These are phyloP conservation scores for Rhinogobius similis DNA, from an alignment of 2,113 vertebrate genomes.

Conservation along the genomic window DNA sequence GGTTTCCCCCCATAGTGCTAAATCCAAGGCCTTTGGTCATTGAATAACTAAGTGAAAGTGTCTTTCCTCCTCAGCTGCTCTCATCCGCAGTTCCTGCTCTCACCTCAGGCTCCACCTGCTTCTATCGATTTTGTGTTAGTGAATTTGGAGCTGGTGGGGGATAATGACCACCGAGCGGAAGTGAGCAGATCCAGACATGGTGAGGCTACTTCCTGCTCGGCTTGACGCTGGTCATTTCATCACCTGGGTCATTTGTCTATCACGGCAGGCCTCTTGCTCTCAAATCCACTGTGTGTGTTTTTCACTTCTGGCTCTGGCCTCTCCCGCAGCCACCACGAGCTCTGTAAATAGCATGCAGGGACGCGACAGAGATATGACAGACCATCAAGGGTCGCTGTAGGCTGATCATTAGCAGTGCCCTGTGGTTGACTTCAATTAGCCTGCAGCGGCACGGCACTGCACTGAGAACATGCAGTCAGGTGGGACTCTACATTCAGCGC, in stretches of 20 bases:
- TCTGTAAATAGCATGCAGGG: conserved; percentile 54
- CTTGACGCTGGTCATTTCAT: conserved; percentile 51
- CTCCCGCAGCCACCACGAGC: conserved; percentile 23
- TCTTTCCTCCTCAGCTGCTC: conserved; percentile 27
- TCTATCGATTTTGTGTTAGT: conserved; percentile 63
- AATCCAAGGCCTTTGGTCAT: conserved; percentile 9
- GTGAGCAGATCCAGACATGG: conserved; percentile 56
- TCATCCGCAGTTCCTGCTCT: conserved; percentile 57
- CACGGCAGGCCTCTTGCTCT: not conserved
- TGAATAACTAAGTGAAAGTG: conserved; percentile 7
- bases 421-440: conserved; percentile 71
- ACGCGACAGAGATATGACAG: conserved; percentile 57
- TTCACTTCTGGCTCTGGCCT: conserved; percentile 23
- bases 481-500: conserved; percentile 6
- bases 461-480: conserved; percentile 35
- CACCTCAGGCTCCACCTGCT: conserved; percentile 65
- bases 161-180: conserved; percentile 63
- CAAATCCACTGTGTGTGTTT: conserved; percentile 1
- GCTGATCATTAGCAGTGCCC: conserved; percentile 65
- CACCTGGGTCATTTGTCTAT: conserved; percentile 52
- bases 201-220: conserved; percentile 60
- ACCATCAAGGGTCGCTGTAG: conserved; percentile 48
- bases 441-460: conserved; percentile 45
- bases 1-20: not conserved
- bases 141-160: conserved; percentile 37